Base-by-base conservation (phyloP, 2,888 invertebrate genomes). In the Lymantria dispar region DNA sequence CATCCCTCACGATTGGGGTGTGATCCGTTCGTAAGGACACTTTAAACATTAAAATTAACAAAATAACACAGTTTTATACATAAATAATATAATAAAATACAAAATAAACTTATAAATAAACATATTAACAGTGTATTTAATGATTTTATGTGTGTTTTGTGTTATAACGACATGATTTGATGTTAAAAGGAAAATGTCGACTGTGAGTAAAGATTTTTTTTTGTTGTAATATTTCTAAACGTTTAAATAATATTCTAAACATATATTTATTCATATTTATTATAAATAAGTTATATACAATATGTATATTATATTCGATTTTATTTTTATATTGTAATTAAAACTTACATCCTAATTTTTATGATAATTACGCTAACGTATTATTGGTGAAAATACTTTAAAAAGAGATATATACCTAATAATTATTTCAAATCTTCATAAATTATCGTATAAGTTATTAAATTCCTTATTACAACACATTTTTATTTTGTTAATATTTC, bases 1-100 rank as follows among this genome's bases (percentile, higher is more conserved):
- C 85, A 84, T 77, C 78, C 80, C 80, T 78, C 68, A 62, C 71
- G 75, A 78, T 76, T 79, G 83, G 88, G 89, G 88, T 89, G 88
- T 88, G 89, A 85, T 84, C 86, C 68, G 73, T 68, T 63, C 64
- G 72, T 63, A 77, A 78, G 76, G 77, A 74, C 76, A 76, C 73
- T 74, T 64, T 67, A 72, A 79, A 76, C 77, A 78, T 83, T 71
- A 81, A 81, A 68, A 80, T 78, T 78, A 77, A 79, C 78, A 80
- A 82, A 80, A 82, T 79, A 83, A 80, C 70, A 68, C 63, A 63
- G 60, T 72, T 64, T 72, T 71, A 66, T 78, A 78, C 77, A 81
- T 73, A 78, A 78, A 76, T 70, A 56, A 62, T 59, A 60, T 48
- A 49, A 42, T 10, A 51, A 39, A 14, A 7, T 29, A 40, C 37